Percentiles rank a stretch among this genome's conserved stretches.
phyloP scores from a whole-genome alignment of 2,888 invertebrate species.

The Bugula neritina region DNA sequence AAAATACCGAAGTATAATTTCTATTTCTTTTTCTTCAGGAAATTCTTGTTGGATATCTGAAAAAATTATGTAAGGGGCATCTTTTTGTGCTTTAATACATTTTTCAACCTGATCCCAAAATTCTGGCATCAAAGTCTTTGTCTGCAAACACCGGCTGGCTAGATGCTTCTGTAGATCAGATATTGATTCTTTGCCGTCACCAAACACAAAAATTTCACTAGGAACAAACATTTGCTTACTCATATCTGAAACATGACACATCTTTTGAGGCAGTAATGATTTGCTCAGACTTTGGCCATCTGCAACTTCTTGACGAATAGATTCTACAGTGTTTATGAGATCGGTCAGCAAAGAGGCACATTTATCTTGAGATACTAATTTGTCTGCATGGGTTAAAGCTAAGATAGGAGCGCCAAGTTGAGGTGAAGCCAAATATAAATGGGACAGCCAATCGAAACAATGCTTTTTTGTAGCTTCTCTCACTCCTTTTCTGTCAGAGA shows the following conservation, averaged over 20 bases:
- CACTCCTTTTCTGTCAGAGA: neutral
- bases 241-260: neutral
- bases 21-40: neutral
- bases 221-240: neutral
- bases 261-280: too few species aligned
- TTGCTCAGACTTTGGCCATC: too few species aligned
- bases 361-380: too few species aligned
- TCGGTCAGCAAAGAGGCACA: too few species aligned
- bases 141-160: neutral
- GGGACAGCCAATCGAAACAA: neutral
- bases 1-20: neutral
- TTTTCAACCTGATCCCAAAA: neutral
- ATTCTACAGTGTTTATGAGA: too few species aligned
- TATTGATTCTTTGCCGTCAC: neutral
- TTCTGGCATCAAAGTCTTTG: neutral
- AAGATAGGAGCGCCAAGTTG: neutral
- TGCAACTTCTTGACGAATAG: neutral
- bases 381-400: neutral
- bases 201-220: constrained; percentile 5
- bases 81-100: neutral
- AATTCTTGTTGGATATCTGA: neutral
- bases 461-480: neutral
- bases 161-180: neutral
- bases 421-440: neutral
- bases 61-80: neutral